phyloP scores from a whole-genome alignment of 2,113 vertebrate species.

The Clarias batrachus region DNA sequence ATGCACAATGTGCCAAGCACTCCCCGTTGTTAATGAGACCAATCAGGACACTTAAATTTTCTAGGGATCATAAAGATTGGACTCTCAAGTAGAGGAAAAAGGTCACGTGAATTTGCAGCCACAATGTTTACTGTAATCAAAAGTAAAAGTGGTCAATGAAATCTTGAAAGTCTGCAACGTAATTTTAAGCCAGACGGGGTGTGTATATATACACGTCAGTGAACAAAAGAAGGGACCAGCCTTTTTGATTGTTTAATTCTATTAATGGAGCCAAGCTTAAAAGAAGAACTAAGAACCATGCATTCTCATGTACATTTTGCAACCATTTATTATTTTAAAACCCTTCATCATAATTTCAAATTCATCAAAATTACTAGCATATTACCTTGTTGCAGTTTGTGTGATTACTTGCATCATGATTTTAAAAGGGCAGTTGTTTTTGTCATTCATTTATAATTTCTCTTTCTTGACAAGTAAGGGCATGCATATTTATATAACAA shows the following conservation, averaged over 20 bases:
- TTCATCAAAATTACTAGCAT: slow-evolving; percentile 53
- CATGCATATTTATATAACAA: slow-evolving; percentile 68
- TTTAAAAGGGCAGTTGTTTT: slow-evolving; percentile 65
- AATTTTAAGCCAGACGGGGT: no score
- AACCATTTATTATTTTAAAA: slow-evolving; percentile 47
- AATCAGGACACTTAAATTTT: no score
- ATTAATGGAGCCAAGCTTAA: slow-evolving; percentile 16
- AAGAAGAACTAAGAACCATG: slow-evolving; percentile 48
- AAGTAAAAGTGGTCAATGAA: no score
- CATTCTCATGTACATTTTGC: slow-evolving; percentile 61
- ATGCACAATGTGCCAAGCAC: no score
- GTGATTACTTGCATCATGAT: slow-evolving; percentile 41
- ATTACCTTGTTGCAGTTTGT: slow-evolving; percentile 42
- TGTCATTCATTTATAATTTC: slow-evolving; percentile 52
- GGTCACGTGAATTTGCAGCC: no score
- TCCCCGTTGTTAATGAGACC: no score
- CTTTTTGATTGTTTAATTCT: slow-evolving; percentile 66
- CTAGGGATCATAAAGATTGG: no score
- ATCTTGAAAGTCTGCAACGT: no score
- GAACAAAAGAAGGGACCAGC: slow-evolving; percentile 86
- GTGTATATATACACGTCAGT: slow-evolving; percentile 55
- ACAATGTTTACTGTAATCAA: no score
- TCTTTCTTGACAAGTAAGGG: slow-evolving; percentile 55
- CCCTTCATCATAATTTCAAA: slow-evolving; percentile 57
- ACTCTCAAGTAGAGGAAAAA: no score